Evolutionary conservation across 2,797 vertebrate genomes (phyloP), one percentile per base, ranked within the genome.

Genomic region (Microchirus variegatus): DNA sequence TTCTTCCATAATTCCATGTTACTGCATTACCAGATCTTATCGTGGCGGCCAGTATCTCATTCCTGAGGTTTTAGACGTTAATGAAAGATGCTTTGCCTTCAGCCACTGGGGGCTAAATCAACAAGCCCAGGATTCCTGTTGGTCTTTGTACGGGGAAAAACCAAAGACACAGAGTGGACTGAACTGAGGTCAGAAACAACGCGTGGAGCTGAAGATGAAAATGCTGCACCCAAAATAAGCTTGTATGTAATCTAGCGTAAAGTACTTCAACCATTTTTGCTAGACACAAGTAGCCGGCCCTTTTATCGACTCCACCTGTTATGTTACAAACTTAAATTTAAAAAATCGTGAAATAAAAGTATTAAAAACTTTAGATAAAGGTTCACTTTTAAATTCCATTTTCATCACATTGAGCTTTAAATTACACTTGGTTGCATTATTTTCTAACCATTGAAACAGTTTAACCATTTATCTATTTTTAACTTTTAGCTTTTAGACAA

Each of bases 1-100:
- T 91, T 90, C 89, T 86, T 92, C 89, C 87, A 93, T 94, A 92
- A 93, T 93, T 93, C 92, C 92, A 92, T 92, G 93, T 92, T 94
- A 93, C 89, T 81, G 88, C 91, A 88, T 92, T 93, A 91, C 91
- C 80, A 92, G 92, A 93, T 94, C 90, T 93, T 94, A 94, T 93
- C 92, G 49, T 71, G 3, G 59, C 72, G 79, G 87, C 88, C 89
- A 79, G 90, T 89, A 88, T 94, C 91, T 93, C 90, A 92, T 93
- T 94, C 90, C 91, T 91, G 80, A 88, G 90, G 90, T 92, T 92
- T 92, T 92, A 92, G 87, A 88, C 84, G 78, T 91, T 93, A 92
- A 94, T 94, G 92, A 94, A 94, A 94, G 92, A 92, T 92, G 88
- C 83, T 93, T 92, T 90, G 83, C 85, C 88, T 90, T 77, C 37